A percentile compares a stretch with the other conserved stretches of the same genome.
Conservation (phyloP, 2,888 invertebrate species). For the Stramonita haemastoma region DNA sequence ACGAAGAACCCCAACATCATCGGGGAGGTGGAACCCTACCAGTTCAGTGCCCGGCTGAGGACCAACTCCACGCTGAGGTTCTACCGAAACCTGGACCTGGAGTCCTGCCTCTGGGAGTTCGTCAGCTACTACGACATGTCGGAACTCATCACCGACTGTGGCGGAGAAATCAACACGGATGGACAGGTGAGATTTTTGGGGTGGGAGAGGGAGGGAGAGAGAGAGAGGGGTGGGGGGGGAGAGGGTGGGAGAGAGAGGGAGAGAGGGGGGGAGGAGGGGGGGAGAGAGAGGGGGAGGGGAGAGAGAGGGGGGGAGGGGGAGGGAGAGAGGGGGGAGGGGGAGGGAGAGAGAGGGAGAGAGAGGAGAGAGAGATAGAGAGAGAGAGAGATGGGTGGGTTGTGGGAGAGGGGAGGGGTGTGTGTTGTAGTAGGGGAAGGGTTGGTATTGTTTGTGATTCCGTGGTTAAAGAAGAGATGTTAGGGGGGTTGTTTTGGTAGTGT, state of each 20-base stretch:
- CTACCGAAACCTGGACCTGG: slow-evolving; percentile 76
- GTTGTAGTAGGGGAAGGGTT: no score
- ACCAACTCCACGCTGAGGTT: slow-evolving; percentile 69
- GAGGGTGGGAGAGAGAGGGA: no score
- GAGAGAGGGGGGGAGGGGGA: no score
- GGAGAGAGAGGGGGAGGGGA: no score
- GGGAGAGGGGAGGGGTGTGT: no score
- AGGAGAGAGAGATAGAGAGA: no score
- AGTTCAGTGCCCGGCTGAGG: slow-evolving; percentile 67
- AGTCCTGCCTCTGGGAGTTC: slow-evolving; percentile 77
- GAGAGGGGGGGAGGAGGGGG: no score
- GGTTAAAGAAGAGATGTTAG: neutral
- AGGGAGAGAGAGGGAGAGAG: no score
- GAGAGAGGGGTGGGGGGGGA: no score
- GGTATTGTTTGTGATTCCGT: neutral
- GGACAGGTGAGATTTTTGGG: slow-evolving; percentile 68
- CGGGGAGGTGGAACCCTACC: slow-evolving; percentile 73
- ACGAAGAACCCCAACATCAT: slow-evolving; percentile 64
- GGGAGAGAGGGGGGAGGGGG: no score
- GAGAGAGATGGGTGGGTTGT: no score
- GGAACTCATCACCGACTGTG: slow-evolving; percentile 75
- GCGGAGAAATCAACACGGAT: slow-evolving; percentile 72
- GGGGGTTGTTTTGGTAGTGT: neutral
- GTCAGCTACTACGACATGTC: slow-evolving; percentile 75
- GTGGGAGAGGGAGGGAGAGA: no score